phyloP scores from a whole-genome alignment of 2,888 invertebrate species.

The Zhengitettix transpicula region DNA sequence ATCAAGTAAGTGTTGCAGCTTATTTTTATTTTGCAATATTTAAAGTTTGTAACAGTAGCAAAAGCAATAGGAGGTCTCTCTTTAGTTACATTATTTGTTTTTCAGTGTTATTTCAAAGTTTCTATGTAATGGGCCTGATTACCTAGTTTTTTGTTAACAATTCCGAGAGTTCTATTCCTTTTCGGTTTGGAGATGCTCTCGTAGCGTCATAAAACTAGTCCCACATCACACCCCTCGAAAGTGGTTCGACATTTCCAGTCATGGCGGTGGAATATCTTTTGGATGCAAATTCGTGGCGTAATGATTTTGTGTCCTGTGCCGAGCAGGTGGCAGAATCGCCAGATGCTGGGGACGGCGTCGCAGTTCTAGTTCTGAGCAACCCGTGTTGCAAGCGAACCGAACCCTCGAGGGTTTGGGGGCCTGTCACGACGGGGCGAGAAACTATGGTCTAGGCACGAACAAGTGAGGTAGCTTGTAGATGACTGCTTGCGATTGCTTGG shows the following conservation, averaged over 20 bases:
- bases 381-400: conserved; percentile 14
- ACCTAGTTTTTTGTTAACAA: too few relatives aligned
- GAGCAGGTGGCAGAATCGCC: conserved; percentile 13
- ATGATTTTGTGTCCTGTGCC: conserved; percentile 12
- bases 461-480: conserved; percentile 15
- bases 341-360: conserved; percentile 13
- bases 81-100: neutral
- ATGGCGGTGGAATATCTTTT: too few relatives aligned
- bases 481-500: conserved; percentile 14
- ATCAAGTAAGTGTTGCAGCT: too few relatives aligned
- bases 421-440: conserved; percentile 12
- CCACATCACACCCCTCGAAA: neutral
- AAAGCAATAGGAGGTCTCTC: neutral
- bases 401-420: conserved; percentile 13
- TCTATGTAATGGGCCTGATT: neutral
- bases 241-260: too few relatives aligned
- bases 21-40: too few relatives aligned
- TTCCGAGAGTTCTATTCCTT: too few relatives aligned
- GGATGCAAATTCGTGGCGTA: neutral
- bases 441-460: conserved; percentile 14
- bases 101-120: neutral
- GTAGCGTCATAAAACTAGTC: neutral
- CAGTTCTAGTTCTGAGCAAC: conserved; percentile 15
- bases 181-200: neutral
- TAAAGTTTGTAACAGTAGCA: too few relatives aligned